A percentile compares a stretch with the other conserved stretches of the same genome.
phyloP scores from a whole-genome alignment of 2,113 vertebrate genomes.

The Syngnathus scovelli region DNA sequence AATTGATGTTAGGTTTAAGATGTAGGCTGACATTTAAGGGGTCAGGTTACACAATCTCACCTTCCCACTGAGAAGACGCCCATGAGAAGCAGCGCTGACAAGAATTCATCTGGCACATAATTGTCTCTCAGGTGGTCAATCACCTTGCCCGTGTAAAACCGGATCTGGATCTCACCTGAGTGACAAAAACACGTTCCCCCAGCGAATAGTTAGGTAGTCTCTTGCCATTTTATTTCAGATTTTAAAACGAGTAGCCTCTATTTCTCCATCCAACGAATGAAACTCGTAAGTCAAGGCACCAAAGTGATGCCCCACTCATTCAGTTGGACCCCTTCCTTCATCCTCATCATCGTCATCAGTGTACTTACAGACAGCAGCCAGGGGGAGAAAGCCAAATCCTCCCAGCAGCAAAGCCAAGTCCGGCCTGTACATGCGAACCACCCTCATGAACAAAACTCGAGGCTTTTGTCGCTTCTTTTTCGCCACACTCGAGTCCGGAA shows the following conservation, averaged over 20 bases:
- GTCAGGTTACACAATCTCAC: slow-evolving; percentile 40
- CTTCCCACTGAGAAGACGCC: slow-evolving; percentile 69
- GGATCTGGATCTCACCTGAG: slow-evolving; percentile 69
- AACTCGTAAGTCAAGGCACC: not conserved
- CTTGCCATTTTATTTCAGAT: no score
- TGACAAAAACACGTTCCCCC: not conserved
- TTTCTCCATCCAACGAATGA: no score
- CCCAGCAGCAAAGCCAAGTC: slow-evolving; percentile 40
- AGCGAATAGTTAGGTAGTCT: no score
- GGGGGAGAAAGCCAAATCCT: slow-evolving; percentile 62
- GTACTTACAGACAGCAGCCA: slow-evolving; percentile 72
- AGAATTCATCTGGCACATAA: slow-evolving; percentile 55
- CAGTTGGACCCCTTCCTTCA: no score
- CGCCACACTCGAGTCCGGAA: slow-evolving; percentile 51
- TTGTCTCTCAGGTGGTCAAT: slow-evolving; percentile 76
- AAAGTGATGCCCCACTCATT: not conserved
- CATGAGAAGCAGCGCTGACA: slow-evolving; percentile 65
- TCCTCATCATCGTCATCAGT: not conserved
- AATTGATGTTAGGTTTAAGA: not conserved
- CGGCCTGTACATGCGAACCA: slow-evolving; percentile 40
- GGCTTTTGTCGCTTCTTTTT: slow-evolving; percentile 38
- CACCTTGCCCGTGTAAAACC: slow-evolving; percentile 73
- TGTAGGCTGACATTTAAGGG: not conserved
- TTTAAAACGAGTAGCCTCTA: no score
- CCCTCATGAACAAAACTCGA: slow-evolving; percentile 55